Conservation (phyloP, 2,888 invertebrate genomes). For the Brenthis hecate region DNA sequence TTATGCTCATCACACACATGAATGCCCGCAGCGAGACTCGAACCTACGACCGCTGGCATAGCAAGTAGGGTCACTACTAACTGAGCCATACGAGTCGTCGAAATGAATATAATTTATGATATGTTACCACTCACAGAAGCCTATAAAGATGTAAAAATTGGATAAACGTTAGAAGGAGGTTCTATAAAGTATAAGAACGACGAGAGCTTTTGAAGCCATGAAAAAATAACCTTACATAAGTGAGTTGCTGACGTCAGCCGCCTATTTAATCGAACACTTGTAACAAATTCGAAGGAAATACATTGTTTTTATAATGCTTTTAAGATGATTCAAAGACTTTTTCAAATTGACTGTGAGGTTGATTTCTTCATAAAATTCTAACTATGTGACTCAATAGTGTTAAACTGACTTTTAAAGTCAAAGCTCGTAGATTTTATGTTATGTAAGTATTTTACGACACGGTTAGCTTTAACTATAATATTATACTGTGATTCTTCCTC, state of each 20-base stretch:
- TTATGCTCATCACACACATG: too few relatives aligned
- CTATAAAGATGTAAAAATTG: neutral
- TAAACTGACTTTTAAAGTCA: too few relatives aligned
- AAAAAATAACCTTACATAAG: neutral
- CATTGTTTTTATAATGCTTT: slow-evolving; percentile 10
- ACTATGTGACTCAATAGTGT: neutral
- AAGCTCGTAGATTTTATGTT: too few relatives aligned
- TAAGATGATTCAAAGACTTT: slow-evolving; percentile 6
- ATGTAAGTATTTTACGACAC: too few relatives aligned
- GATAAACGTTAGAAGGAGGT: neutral
- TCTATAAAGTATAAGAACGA: neutral
- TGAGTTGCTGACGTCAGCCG: slow-evolving; percentile 1
- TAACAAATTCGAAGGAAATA: slow-evolving; percentile 5
- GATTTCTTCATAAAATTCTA: neutral
- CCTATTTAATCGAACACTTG: slow-evolving; percentile 6
- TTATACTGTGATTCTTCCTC: too few relatives aligned
- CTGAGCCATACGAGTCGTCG: too few relatives aligned
- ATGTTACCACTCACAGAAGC: neutral
- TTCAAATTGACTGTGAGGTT: neutral
- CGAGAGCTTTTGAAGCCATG: neutral
- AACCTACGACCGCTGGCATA: too few relatives aligned
- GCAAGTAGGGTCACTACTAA: too few relatives aligned
- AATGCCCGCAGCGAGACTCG: too few relatives aligned
- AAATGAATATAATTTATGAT: too few relatives aligned
- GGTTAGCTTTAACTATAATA: too few relatives aligned